Evolutionary conservation across 2,797 vertebrate species (phyloP), one percentile per base, ranked within the genome.

Genomic region (Labeo calbasu): DNA sequence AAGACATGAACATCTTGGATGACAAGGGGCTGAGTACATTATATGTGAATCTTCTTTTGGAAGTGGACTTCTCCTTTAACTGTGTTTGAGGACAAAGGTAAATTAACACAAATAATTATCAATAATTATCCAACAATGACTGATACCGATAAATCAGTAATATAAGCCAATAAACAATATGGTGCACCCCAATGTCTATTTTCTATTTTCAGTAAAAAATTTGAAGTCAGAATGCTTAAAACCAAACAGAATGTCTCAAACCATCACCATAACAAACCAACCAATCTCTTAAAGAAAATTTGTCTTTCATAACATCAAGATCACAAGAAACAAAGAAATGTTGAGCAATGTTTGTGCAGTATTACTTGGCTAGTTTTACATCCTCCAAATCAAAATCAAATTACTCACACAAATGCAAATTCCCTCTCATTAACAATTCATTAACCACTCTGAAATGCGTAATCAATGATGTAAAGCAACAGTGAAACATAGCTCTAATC

Each of bases 371-470:
- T 65, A 28, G n/a, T 65, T 59, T 48, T 50, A 65, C 0, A 14
- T 28, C 28, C 25, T 53, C 14, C 28, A 55, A 48, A 66, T 40
- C n/a, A 76, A 66, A 53, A 66, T 23, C 28, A 65, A 73, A 82
- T 63, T 51, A 32, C 25, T 68, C 32, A 15, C 46, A 53, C 2
- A 73, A 82, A 55, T 51, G 48, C 7, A 82, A 63, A 51, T 48
- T 19, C n/a, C 21, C 13, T 48, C n/a, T 73, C 28, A 66, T 65
- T 83, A 46, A 68, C 15, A 40, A 76, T 17, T 23, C 10, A 83
- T 51, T 55, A 55, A 46, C 23, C 61, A 76, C n/a, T 66, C 14
- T 5, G 11, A 53, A 72, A 81, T 72, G 68, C 25, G 66, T 71
- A 81, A 81, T 32, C 51, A 46, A 46, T 68, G 63, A 68, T 3